Base-by-base conservation (phyloP, 2,113 vertebrate genomes). In the Acanthisitta chloris region DNA sequence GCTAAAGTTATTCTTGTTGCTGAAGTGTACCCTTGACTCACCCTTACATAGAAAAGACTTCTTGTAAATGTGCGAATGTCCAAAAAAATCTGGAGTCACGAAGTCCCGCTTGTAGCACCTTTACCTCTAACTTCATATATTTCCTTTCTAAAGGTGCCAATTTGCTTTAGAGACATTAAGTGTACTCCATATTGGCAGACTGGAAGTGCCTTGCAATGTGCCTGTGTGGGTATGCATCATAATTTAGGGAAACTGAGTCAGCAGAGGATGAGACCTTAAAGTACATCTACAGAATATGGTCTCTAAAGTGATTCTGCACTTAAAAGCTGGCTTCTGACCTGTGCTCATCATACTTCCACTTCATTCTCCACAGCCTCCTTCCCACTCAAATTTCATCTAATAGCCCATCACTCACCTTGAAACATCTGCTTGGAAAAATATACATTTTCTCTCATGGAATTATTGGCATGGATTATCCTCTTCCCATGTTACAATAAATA, bases 381-480 rank as follows among this genome's bases (percentile, higher is more conserved):
- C 43, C 79, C 77, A 91, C 69, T 94, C 82, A 76, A 19, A n/a
- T 81, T 49, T 91, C 66, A 79, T 87, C 72, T 90, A 89, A 88
- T 57, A 78, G 42, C 21, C 87, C 45, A 85, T 52, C 67, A 70
- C 58, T 77, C 9, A 34, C 71, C 91, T 72, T 91, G 81, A 96
- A 81, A 78, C 40, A 87, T 28, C 48, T 38, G 72, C 81, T 85
- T 65, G 51, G 88, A 77, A 95, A 95, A 96, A 65, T 36, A 49
- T 3, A 74, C 17, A 4, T 69, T 95, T 88, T 85, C 40, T 55
- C 79, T 74, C 45, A 31, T 8, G 4, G 78, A 92, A 69, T 90
- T 79, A 85, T 81, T 72, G 66, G 72, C 52, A 85, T 9, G 3
- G 26, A 73, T 79, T 69, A 77, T 21, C 69, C 34, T 40, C 70